Base-by-base conservation (phyloP, 2,797 vertebrate species). In the Ptychadena robeensis region DNA sequence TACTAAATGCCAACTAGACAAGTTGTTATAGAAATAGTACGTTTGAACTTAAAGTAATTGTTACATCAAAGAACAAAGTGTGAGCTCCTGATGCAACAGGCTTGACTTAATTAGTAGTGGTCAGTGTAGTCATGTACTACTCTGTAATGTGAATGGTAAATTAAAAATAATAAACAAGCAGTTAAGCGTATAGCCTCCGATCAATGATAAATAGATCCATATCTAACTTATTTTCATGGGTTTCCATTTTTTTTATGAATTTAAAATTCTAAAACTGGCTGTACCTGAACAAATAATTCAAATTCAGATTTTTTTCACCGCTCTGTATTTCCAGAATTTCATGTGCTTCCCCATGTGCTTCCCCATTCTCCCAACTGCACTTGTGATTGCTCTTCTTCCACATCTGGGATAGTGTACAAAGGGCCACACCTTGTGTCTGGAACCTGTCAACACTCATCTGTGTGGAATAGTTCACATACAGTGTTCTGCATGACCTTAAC, bases 361-460 rank as follows among this genome's bases (percentile, higher is more conserved):
- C n/a, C n/a, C 31, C 31, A 66, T 18, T 78, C 40, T 32, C 30
- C 44, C 11, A 48, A 31, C 40, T 77, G 27, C 35, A 14, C 18
- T 40, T 64, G 28, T 38, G 73, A 44, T 35, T 22, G 44, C 18
- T 38, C 73, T 22, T 6, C 59, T 40, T 11, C 44, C 35, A 78
- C 63, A 78, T 78, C 63, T 67, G 75, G 75, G 66, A 78, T 48
- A 67, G 22, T 78, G 64, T 78, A 78, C 75, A 78, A 78, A 78
- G 75, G 38, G 64, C 75, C 75, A 67, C 75, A 67, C 75, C 75
- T 78, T 78, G 63, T 67, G 64, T 78, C 75, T 78, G 75, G 75
- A 78, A 78, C 38, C 75, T 78, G 40, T 78, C 75, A 78, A 40
- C 75, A 48, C 63, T 53, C 22, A n/a, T 34, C 64, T 53, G 22